Percentiles rank a stretch among this genome's conserved stretches.
Conservation (phyloP, 1,140 invertebrate species). For the Drosophila subpulchrella region DNA sequence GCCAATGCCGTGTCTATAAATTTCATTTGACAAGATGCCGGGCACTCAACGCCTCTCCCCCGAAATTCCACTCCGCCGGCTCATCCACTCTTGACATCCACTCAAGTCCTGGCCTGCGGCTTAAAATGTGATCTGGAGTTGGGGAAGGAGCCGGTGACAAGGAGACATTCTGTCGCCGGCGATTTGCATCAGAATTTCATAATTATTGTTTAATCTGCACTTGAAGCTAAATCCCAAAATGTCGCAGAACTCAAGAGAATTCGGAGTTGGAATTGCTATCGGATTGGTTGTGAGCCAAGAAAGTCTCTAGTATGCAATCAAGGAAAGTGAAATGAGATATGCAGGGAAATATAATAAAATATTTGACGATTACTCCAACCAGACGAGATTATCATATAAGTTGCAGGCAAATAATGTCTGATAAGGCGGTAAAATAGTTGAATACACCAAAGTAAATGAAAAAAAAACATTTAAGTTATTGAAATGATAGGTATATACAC, state of each 20-base stretch:
- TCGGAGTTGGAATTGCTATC: neutral
- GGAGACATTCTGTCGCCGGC: constrained; percentile 25
- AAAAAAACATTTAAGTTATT: too few relatives aligned
- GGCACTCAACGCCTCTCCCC: constrained; percentile 10
- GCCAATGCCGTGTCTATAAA: constrained; percentile 79
- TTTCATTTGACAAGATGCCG: constrained; percentile 68
- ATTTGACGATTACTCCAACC: neutral
- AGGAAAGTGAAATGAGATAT: neutral
- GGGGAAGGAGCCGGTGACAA: neutral
- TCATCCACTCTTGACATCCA: constrained; percentile 35
- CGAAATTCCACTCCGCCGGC: neutral
- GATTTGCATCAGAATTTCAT: constrained; percentile 76
- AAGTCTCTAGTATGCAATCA: neutral
- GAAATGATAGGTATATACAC: neutral
- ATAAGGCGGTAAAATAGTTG: neutral
- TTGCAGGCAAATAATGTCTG: neutral
- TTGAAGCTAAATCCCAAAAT: constrained; percentile 44
- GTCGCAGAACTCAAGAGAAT: constrained; percentile 41
- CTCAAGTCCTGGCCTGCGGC: constrained; percentile 41
- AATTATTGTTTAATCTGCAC: constrained; percentile 81
- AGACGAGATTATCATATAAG: neutral
- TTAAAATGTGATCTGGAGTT: neutral
- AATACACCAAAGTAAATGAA: neutral
- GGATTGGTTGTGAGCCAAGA: constrained; percentile 5
- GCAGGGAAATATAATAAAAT: neutral